These are phyloP conservation scores for Spodoptera picta DNA, from an alignment of 2,888 invertebrate genomes.

Conservation along the genomic window DNA sequence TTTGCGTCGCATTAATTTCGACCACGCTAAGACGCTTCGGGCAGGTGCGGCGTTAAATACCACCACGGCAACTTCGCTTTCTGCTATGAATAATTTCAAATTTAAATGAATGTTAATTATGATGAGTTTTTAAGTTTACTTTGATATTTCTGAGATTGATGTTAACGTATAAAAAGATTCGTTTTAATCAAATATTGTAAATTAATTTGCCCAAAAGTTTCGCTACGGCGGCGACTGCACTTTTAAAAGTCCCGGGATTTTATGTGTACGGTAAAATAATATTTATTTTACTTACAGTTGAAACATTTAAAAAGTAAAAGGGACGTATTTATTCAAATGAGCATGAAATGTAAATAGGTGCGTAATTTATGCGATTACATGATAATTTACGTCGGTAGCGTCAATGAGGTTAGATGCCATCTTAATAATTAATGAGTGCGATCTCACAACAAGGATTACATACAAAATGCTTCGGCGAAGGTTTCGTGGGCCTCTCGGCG, in stretches of 20 bases:
- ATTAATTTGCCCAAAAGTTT: constrained; percentile 10
- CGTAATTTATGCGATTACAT: constrained; percentile 38
- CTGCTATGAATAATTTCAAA: constrained; percentile 84
- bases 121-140: constrained; percentile 80
- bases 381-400: constrained; percentile 45
- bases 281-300: background rate
- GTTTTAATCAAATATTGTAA: constrained; percentile 40
- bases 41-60: constrained; percentile 87
- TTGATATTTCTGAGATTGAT: constrained; percentile 69
- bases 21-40: constrained; percentile 86
- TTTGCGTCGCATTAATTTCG: constrained; percentile 88
- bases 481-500: constrained; percentile 39
- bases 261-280: background rate
- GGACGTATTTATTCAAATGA: constrained; percentile 13
- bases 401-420: constrained; percentile 46
- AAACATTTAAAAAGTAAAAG: background rate
- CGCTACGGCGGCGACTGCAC: background rate
- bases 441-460: constrained; percentile 58
- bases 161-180: constrained; percentile 58
- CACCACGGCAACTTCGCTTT: constrained; percentile 80
- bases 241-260: constrained; percentile 6
- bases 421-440: constrained; percentile 56
- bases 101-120: constrained; percentile 87
- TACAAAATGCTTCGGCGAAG: constrained; percentile 47
- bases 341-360: constrained; percentile 10